Percentiles rank a stretch among this genome's conserved stretches.
Conservation (phyloP, 2,888 invertebrate genomes). For the Drosophila mimetica region DNA sequence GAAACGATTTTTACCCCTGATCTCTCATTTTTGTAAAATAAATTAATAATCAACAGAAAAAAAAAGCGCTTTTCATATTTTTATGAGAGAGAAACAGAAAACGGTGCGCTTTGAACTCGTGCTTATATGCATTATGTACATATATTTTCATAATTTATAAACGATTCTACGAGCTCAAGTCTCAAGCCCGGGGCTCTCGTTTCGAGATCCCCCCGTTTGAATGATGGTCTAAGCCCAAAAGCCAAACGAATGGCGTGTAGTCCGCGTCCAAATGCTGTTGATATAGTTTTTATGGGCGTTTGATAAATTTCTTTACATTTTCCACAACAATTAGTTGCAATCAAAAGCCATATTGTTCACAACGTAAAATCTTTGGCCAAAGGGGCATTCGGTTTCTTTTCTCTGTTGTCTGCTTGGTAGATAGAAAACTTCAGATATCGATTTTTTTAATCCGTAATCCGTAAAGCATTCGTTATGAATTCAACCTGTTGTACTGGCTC, state of each 20-base stretch:
- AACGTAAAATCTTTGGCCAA: conserved; percentile 24
- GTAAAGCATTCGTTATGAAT: conserved; percentile 41
- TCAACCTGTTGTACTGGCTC: conserved; percentile 48
- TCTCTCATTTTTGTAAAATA: conserved; percentile 61
- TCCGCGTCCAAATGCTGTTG: conserved; percentile 51
- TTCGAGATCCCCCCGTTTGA: conserved; percentile 54
- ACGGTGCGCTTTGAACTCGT: conserved; percentile 75
- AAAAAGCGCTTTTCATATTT: conserved; percentile 74
- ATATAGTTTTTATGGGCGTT: conserved; percentile 78
- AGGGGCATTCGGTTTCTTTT: conserved; percentile 36
- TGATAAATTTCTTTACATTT: conserved; percentile 74
- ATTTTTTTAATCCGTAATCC: conserved; percentile 39
- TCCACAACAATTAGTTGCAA: conserved; percentile 76
- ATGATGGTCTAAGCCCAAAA: conserved; percentile 70
- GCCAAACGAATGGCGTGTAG: conserved; percentile 45
- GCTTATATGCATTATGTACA: conserved; percentile 74
- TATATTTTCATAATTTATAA: conserved; percentile 80
- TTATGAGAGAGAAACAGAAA: conserved; percentile 35
- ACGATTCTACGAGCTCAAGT: conserved; percentile 64
- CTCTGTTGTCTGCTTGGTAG: conserved; percentile 7
- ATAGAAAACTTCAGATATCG: conserved; percentile 34
- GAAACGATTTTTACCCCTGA: conserved; percentile 19
- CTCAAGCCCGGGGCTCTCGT: conserved; percentile 61
- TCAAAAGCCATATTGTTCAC: conserved; percentile 73
- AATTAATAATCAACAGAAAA: conserved; percentile 77